Evolutionary conservation across 35 echinoderm and acorn worm genomes (phyloP), one percentile per base, ranked within the genome.

Genomic region (Lytechinus variegatus): DNA sequence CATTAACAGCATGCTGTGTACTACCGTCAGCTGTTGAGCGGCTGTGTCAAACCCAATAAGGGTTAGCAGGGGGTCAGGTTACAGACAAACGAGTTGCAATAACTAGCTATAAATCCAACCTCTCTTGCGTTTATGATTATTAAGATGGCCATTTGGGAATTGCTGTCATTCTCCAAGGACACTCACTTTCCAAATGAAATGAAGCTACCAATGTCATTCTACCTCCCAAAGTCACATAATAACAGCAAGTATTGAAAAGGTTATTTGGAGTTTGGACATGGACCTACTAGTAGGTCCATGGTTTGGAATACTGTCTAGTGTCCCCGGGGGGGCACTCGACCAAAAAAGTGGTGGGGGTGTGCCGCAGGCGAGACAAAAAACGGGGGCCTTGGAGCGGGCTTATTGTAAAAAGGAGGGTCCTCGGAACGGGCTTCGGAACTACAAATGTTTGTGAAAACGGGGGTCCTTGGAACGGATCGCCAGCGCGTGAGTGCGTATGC

Each of bases 91-190:
- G 66, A 79, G 66, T 79, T 7, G 66, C 12, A 19, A 79, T 79
- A 79, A 79, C 66, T 79, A 79, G 66, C 66, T 79, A 79, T 79
- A 79, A n/a, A 79, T 79, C 66, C 66, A 8, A 79, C 66, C 66
- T 79, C 66, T 24, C 66, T 4, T 8, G n/a, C n/a, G 66, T 79
- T 79, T 79, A 79, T 79, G 7, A 79, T 79, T 24, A 79, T 79
- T 79, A 79, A 8, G 4, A 79, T 79, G 66, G 66, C 66, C 66
- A 24, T 6, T 6, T 16, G 61, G 14, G 61, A 24, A 21, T 71
- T 24, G 11, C 66, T 24, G 21, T 79, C 66, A 79, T 79, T 79
- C 66, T 21, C 66, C 21, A 7, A 79, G 21, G 21, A 7, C n/a
- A 6, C 66, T 79, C 66, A 79, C 19, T 79, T 79, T 79, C 16